Evolutionary conservation across 2,113 vertebrate species (phyloP).

Genomic region (Larimichthys polyactis): DNA sequence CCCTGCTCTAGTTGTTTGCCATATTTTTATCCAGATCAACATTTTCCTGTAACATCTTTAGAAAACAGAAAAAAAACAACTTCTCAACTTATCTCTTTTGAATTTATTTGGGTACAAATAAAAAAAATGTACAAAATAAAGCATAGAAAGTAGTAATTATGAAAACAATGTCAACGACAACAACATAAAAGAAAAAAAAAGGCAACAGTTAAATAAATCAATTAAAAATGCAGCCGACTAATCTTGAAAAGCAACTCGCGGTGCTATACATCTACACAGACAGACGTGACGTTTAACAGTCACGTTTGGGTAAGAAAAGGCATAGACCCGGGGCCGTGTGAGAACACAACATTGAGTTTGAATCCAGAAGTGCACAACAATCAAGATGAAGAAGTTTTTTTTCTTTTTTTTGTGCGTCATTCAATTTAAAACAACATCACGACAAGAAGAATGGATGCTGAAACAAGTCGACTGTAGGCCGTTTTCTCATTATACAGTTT

Average conservation of each 20-base stretch:
- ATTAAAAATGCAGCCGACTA: conserved; percentile 56
- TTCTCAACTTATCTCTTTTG: conserved; percentile 33
- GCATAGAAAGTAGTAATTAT: conserved; percentile 82
- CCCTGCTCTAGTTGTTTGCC: no score
- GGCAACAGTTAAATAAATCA: conserved; percentile 74
- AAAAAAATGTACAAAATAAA: conserved; percentile 85
- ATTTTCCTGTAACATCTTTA: not conserved
- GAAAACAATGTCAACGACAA: conserved; percentile 72
- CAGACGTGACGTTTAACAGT: conserved; percentile 34
- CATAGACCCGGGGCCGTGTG: conserved; percentile 18
- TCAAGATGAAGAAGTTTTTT: not conserved
- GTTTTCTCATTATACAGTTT: conserved; percentile 5
- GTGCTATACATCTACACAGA: conserved; percentile 36
- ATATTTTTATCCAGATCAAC: not conserved
- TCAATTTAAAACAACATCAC: conserved; percentile 43
- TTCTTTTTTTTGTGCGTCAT: not conserved
- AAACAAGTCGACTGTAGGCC: conserved; percentile 24
- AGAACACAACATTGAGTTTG: conserved; percentile 15
- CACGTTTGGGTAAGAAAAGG: conserved; percentile 54
- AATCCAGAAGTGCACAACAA: conserved; percentile 47
- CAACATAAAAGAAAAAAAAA: conserved; percentile 70
- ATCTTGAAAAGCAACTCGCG: conserved; percentile 52
- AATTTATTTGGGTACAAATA: conserved; percentile 82
- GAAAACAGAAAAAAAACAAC: not conserved
- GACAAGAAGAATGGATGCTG: conserved; percentile 39